A percentile compares a stretch with the other conserved stretches of the same genome.
phyloP scores from a whole-genome alignment of 2,797 vertebrate species.

The Huso huso region DNA sequence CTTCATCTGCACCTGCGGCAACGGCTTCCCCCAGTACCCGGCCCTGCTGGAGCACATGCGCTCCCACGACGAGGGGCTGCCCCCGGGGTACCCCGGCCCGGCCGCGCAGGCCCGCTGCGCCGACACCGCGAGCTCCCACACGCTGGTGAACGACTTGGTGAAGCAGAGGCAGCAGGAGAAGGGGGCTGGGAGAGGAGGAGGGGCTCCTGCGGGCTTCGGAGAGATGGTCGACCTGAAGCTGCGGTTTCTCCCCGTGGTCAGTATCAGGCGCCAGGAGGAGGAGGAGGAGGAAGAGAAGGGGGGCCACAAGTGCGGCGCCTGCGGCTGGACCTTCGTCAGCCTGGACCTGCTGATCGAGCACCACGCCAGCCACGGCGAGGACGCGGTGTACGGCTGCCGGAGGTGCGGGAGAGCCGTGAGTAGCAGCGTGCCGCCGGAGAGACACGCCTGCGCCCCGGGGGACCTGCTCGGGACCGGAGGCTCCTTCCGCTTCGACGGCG shows the following conservation, averaged over 20 bases:
- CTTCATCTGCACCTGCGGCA: constrained; percentile 55
- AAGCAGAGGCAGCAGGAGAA: not conserved
- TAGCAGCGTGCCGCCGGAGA: constrained; percentile 47
- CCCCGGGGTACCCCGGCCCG: constrained; percentile 9
- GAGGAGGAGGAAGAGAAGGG: constrained; percentile 44
- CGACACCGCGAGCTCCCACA: not conserved
- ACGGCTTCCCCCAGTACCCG: constrained; percentile 48
- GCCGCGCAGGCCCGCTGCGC: not conserved
- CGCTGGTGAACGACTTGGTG: not conserved
- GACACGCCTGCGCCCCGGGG: constrained; percentile 48
- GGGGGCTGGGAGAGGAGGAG: not conserved
- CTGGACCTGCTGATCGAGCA: constrained; percentile 58
- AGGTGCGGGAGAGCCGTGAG: constrained; percentile 59
- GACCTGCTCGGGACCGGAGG: constrained; percentile 22
- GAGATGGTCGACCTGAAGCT: not conserved
- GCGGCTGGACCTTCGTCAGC: constrained; percentile 56
- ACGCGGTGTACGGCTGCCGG: constrained; percentile 61
- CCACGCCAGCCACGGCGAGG: constrained; percentile 64
- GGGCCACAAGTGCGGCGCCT: constrained; percentile 58
- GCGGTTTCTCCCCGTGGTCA: constrained; percentile 59
- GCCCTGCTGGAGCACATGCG: constrained; percentile 52
- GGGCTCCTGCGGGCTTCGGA: not conserved
- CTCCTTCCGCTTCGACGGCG: constrained; percentile 20
- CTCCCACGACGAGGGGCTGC: constrained; percentile 31
- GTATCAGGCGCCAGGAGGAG: constrained; percentile 63